phyloP scores from a whole-genome alignment of 2,888 invertebrate species.

The Conomelus anceps region DNA sequence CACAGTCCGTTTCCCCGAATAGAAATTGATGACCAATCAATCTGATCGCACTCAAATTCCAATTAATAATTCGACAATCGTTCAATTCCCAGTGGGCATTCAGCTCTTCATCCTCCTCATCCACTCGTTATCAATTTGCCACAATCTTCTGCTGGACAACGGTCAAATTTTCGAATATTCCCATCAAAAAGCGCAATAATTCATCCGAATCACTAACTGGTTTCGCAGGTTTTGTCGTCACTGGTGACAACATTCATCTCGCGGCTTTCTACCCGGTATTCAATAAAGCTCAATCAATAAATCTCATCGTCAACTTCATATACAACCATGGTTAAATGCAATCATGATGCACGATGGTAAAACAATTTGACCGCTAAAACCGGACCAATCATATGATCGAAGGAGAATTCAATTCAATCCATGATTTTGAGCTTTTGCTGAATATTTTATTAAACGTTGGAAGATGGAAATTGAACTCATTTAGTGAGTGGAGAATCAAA shows the following conservation, averaged over 20 bases:
- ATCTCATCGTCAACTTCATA: background rate
- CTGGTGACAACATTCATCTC: background rate
- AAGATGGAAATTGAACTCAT: too few species aligned
- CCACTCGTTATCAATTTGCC: background rate
- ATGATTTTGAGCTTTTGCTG: background rate
- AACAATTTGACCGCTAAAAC: background rate
- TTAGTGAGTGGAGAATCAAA: too few species aligned
- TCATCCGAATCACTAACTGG: background rate
- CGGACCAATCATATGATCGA: background rate
- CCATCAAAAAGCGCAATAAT: background rate
- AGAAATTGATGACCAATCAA: background rate
- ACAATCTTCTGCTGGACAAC: background rate
- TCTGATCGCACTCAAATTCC: background rate
- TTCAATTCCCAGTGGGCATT: background rate
- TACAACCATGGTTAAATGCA: background rate
- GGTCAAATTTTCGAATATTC: background rate
- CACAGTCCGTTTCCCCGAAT: background rate
- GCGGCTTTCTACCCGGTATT: background rate
- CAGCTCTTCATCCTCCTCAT: background rate
- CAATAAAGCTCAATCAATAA: background rate
- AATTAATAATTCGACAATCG: background rate
- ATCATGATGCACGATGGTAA: background rate
- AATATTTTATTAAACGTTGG: too few species aligned
- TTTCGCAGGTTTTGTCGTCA: background rate
- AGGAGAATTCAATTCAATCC: background rate